Percentiles rank a stretch among this genome's conserved stretches.
phyloP scores from a whole-genome alignment of 2,113 vertebrate species.

The Phocoena phocoena region DNA sequence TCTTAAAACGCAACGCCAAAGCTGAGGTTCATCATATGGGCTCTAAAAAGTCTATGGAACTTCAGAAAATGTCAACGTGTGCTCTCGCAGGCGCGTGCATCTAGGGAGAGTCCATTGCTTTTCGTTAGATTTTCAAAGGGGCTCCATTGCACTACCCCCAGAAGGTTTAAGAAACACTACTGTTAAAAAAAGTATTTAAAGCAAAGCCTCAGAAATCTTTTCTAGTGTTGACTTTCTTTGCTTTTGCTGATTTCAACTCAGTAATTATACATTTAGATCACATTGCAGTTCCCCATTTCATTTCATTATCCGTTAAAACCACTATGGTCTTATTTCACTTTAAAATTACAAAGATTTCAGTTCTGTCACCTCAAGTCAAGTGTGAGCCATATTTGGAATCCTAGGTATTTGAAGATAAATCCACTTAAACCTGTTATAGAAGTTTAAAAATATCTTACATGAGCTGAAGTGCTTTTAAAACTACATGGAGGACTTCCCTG shows the following conservation, averaged over 20 bases:
- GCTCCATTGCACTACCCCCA: too few relatives aligned
- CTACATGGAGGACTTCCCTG: not conserved
- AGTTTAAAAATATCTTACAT: constrained; percentile 28
- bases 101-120: not conserved
- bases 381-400: not conserved
- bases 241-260: constrained; percentile 33
- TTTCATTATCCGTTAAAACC: not conserved
- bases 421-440: constrained; percentile 1
- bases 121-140: not conserved
- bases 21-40: not conserved
- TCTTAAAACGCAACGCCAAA: not conserved
- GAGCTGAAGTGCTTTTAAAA: constrained; percentile 37
- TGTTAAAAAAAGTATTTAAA: not conserved
- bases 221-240: not conserved
- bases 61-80: not conserved
- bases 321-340: not conserved
- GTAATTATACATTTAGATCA: not conserved
- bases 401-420: not conserved
- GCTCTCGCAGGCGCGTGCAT: accelerated
- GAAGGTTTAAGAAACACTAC: not conserved
- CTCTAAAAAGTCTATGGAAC: not conserved
- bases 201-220: not conserved
- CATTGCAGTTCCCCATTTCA: not conserved
- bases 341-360: not conserved
- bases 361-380: not conserved